Conservation (phyloP, 2,888 invertebrate genomes). For the Parnassius glacialis region DNA sequence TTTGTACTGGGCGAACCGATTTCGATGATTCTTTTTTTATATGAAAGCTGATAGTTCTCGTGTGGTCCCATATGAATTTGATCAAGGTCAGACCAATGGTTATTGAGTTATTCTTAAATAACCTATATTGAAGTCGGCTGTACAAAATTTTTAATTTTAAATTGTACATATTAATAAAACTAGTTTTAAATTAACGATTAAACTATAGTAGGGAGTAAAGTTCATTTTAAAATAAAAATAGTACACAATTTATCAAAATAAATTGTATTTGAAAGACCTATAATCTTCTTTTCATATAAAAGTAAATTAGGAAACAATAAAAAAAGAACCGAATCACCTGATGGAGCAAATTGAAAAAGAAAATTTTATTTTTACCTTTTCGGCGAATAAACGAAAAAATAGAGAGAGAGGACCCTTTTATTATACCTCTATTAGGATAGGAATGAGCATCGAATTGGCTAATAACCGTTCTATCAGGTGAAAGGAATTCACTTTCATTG, state of each 20-base stretch:
- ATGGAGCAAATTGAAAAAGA: conserved; percentile 69
- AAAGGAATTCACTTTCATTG: conserved; percentile 75
- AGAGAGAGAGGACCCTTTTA: conserved; percentile 68
- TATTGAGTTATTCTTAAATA: too few relatives aligned
- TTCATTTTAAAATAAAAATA: background rate
- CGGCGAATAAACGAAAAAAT: conserved; percentile 63
- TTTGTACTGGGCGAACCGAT: too few relatives aligned
- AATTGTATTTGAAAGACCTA: background rate
- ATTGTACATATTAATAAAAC: background rate
- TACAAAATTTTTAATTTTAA: too few relatives aligned
- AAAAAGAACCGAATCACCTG: conserved; percentile 34
- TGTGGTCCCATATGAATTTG: too few relatives aligned
- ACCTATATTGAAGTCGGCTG: too few relatives aligned
- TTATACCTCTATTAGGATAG: conserved; percentile 78
- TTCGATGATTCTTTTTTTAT: too few relatives aligned
- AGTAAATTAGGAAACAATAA: conserved; percentile 38
- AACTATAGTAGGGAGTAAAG: too few relatives aligned
- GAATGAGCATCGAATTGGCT: conserved; percentile 77
- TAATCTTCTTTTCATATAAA: conserved; percentile 15
- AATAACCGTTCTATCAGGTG: conserved; percentile 80
- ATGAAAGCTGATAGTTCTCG: too few relatives aligned
- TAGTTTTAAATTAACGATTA: too few relatives aligned
- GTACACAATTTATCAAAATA: conserved; percentile 21
- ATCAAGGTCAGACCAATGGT: too few relatives aligned
- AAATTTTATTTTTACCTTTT: conserved; percentile 65